A percentile compares a stretch with the other conserved stretches of the same genome.
phyloP scores from a whole-genome alignment of 2,113 vertebrate species.

The Onychorhynchus coronatus region DNA sequence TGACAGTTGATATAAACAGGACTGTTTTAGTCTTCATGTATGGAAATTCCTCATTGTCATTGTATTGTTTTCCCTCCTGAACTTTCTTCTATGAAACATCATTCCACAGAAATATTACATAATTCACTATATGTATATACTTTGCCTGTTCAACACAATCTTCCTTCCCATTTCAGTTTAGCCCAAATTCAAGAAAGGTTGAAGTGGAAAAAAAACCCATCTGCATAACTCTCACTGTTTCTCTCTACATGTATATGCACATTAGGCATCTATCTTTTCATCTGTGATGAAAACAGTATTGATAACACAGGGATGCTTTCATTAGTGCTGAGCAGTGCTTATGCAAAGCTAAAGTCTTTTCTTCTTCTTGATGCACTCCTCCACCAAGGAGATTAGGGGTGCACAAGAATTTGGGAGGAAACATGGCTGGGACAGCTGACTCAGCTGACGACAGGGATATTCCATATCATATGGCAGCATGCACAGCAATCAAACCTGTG shows the following conservation, averaged over 20 bases:
- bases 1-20: background rate
- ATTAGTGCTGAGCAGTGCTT: background rate
- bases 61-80: background rate
- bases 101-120: background rate
- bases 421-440: fast-evolving
- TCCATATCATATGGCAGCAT: background rate
- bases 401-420: background rate
- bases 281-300: background rate
- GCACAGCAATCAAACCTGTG: background rate
- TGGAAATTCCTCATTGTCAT: background rate
- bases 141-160: background rate
- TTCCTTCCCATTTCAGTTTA: background rate
- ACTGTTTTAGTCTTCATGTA: background rate
- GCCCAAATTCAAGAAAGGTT: background rate
- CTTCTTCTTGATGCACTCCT: background rate
- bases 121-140: background rate
- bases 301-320: fast-evolving
- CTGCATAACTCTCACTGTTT: background rate
- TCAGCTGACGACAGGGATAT: background rate
- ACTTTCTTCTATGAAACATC: background rate
- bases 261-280: background rate
- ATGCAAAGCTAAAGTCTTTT: background rate
- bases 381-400: background rate
- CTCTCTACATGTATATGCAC: background rate
- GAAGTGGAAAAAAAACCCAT: background rate